Percentiles rank a stretch among this genome's conserved stretches.
Conservation (phyloP, 2,113 vertebrate genomes). For the Limanda limanda region DNA sequence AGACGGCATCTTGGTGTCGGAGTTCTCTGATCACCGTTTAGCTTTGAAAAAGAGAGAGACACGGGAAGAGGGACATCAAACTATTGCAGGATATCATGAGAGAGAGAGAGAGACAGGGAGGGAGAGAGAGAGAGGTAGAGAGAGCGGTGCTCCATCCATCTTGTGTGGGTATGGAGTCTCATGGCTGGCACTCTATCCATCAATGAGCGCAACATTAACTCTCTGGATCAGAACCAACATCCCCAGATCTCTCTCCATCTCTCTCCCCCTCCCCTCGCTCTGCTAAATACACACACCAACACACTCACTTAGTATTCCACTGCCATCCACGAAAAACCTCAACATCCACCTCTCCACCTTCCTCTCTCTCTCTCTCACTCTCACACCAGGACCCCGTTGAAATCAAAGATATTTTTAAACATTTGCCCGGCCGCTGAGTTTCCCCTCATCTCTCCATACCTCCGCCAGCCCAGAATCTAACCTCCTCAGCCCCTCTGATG, state of each 20-base stretch:
- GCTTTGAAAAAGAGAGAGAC: slow-evolving; percentile 49
- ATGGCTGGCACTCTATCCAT: slow-evolving; percentile 81
- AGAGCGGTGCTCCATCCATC: slow-evolving; percentile 70
- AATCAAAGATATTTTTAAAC: slow-evolving; percentile 24
- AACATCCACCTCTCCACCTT: slow-evolving; percentile 58
- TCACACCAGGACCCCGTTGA: slow-evolving; percentile 3
- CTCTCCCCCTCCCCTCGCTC: slow-evolving; percentile 77
- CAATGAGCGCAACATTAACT: slow-evolving; percentile 85
- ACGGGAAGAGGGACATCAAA: slow-evolving; percentile 62
- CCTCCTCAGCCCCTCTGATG: slow-evolving; percentile 39
- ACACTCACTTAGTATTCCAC: slow-evolving; percentile 70
- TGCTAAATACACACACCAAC: slow-evolving; percentile 70
- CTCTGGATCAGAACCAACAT: slow-evolving; percentile 83
- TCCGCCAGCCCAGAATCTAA: slow-evolving; percentile 15
- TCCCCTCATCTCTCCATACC: background rate
- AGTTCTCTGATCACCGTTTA: slow-evolving; percentile 65
- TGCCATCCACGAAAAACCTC: slow-evolving; percentile 56
- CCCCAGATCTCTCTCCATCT: slow-evolving; percentile 76
- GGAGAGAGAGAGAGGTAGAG: slow-evolving; percentile 29
- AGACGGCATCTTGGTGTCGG: slow-evolving; percentile 42
- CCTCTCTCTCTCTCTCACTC: slow-evolving; percentile 28
- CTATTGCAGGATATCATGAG: slow-evolving; percentile 21
- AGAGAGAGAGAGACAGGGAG: slow-evolving; percentile 10
- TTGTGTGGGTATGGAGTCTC: slow-evolving; percentile 76
- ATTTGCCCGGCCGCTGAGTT: background rate